Percentiles rank a stretch among this genome's conserved stretches.
phyloP scores from a whole-genome alignment of 2,113 vertebrate species.

The Ictidomys tridecemlineatus region DNA sequence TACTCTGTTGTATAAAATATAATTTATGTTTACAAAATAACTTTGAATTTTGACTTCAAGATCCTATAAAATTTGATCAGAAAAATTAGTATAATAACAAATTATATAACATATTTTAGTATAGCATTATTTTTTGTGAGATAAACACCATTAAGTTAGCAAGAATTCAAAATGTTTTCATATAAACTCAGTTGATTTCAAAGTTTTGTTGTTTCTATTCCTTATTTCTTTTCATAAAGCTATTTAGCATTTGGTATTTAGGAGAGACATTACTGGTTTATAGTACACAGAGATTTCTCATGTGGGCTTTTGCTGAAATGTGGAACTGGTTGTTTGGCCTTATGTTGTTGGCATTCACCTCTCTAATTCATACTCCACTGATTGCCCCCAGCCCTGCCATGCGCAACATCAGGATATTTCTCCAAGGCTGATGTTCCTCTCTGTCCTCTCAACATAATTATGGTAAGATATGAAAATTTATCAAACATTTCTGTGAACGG shows the following conservation, averaged over 20 bases:
- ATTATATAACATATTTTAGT: background rate
- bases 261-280: background rate
- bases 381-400: too few relatives aligned
- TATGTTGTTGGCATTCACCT: background rate
- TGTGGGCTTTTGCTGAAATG: background rate
- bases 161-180: background rate
- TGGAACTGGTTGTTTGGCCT: too few relatives aligned
- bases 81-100: background rate
- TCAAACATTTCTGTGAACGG: background rate
- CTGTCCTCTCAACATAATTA: background rate
- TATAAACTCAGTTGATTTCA: background rate
- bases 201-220: background rate
- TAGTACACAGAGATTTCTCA: background rate
- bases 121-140: background rate
- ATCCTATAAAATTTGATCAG: background rate
- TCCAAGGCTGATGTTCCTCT: background rate
- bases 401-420: background rate
- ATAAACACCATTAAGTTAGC: background rate
- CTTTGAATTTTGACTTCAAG: background rate
- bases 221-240: background rate
- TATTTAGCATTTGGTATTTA: too few relatives aligned
- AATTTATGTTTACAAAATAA: background rate
- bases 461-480: background rate
- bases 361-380: background rate
- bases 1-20: background rate